These are phyloP conservation scores for Iselma pallidipennis DNA, from an alignment of 2,888 invertebrate genomes.

Conservation along the genomic window DNA sequence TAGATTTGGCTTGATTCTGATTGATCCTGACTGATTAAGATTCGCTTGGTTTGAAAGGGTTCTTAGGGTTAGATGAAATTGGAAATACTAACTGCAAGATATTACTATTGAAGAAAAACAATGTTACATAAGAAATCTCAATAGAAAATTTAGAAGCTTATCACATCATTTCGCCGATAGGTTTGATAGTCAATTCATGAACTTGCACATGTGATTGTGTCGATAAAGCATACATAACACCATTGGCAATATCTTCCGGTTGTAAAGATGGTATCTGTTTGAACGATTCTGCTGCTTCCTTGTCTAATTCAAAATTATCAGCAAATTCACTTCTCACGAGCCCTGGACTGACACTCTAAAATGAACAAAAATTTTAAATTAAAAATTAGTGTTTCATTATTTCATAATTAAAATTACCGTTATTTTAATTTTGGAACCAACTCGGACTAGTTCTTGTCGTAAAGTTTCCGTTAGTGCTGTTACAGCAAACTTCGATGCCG, in stretches of 20 bases:
- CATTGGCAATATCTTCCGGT: constrained; percentile 22
- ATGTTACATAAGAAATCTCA: too few species aligned
- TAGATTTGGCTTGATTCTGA: too few species aligned
- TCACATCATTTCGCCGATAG: not conserved
- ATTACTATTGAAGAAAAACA: too few species aligned
- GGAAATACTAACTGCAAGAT: too few species aligned
- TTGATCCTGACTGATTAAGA: too few species aligned
- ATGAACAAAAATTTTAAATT: too few species aligned
- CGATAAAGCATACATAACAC: constrained; percentile 15
- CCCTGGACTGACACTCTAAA: constrained; percentile 26
- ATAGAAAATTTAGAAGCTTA: not conserved
- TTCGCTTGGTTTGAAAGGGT: too few species aligned
- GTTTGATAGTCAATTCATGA: too few species aligned
- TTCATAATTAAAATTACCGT: constrained; percentile 11
- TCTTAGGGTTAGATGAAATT: too few species aligned
- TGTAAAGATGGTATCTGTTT: not conserved
- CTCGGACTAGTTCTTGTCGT: constrained; percentile 12
- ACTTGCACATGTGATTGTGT: constrained; percentile 23
- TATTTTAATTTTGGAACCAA: constrained; percentile 13
- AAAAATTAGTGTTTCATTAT: too few species aligned
- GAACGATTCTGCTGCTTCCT: too few species aligned
- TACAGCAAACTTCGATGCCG: constrained; percentile 26
- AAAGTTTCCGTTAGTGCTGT: constrained; percentile 23
- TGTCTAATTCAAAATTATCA: too few species aligned
- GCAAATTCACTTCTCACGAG: constrained; percentile 6